phyloP scores from a whole-genome alignment of 2,113 vertebrate genomes.

The Triplophysa rosa region DNA sequence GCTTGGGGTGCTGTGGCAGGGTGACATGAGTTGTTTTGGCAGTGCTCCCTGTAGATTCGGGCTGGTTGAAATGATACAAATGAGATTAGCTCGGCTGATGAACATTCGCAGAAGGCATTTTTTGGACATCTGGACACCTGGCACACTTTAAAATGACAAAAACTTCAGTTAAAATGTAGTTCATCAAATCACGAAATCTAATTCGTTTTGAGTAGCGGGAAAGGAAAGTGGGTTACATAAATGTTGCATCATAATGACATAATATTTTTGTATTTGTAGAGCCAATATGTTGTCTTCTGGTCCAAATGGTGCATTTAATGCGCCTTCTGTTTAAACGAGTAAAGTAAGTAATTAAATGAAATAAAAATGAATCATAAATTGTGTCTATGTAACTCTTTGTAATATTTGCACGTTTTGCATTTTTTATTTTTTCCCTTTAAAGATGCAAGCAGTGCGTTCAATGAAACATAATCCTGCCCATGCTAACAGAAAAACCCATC shows the following conservation, averaged over 20 bases:
- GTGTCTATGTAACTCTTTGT: neutral
- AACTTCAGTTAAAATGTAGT: neutral
- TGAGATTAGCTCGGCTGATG: conserved; percentile 58
- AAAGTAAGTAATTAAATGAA: neutral
- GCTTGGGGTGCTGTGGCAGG: conserved; percentile 58
- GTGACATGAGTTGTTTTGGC: conserved; percentile 58
- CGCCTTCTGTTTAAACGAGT: neutral
- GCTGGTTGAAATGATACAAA: conserved; percentile 64
- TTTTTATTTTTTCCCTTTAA: neutral
- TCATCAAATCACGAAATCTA: neutral
- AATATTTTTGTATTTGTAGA: neutral
- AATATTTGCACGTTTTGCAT: neutral
- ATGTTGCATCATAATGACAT: neutral
- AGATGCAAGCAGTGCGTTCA: neutral
- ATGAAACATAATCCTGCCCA: conserved; percentile 41
- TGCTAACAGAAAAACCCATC: conserved; percentile 20
- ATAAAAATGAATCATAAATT: no score
- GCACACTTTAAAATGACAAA: neutral
- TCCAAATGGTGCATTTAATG: neutral
- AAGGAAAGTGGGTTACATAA: neutral
- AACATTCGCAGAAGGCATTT: conserved; percentile 20
- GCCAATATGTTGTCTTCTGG: no score
- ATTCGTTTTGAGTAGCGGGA: neutral
- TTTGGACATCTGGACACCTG: conserved; percentile 38
- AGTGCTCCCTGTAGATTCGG: neutral